These are phyloP conservation scores for Cyprinodon diabolis DNA, from an alignment of 2,797 vertebrate species.

Conservation along the genomic window DNA sequence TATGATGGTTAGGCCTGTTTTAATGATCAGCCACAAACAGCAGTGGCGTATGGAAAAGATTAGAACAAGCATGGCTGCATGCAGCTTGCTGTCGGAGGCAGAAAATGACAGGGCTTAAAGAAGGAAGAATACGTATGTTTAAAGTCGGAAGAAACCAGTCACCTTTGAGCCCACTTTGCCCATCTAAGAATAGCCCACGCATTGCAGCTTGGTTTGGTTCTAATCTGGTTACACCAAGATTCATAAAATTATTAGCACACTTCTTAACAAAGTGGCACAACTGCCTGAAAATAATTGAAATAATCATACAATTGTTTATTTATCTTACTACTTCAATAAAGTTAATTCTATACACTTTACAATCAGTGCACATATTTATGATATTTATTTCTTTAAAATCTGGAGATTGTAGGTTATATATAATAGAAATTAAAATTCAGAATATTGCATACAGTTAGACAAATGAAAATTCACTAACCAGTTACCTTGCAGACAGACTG, in stretches of 20 bases:
- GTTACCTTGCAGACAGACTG: too few relatives aligned
- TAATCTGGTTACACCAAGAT: not conserved
- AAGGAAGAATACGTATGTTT: conserved; percentile 12
- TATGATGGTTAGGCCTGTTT: conserved; percentile 41
- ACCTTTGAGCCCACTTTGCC: conserved; percentile 1
- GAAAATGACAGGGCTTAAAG: conserved; percentile 26
- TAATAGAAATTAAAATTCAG: too few relatives aligned
- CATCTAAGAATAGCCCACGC: conserved; percentile 18
- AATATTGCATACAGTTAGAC: too few relatives aligned
- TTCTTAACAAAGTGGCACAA: not conserved
- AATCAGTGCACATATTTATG: too few relatives aligned
- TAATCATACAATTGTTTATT: too few relatives aligned
- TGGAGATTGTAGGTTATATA: too few relatives aligned
- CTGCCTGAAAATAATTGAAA: too few relatives aligned
- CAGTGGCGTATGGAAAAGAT: conserved; percentile 16
- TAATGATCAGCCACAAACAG: conserved; percentile 47
- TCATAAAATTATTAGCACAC: not conserved
- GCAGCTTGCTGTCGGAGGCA: conserved; percentile 15
- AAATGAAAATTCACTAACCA: too few relatives aligned
- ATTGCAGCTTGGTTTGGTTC: not conserved
- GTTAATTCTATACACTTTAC: too few relatives aligned
- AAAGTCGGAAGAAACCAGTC: conserved; percentile 4
- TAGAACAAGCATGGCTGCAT: conserved; percentile 13
- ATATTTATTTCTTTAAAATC: too few relatives aligned
- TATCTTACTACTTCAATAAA: too few relatives aligned